Base-by-base conservation (phyloP, 2,113 vertebrate species). In the Chascanopsetta lugubris region DNA sequence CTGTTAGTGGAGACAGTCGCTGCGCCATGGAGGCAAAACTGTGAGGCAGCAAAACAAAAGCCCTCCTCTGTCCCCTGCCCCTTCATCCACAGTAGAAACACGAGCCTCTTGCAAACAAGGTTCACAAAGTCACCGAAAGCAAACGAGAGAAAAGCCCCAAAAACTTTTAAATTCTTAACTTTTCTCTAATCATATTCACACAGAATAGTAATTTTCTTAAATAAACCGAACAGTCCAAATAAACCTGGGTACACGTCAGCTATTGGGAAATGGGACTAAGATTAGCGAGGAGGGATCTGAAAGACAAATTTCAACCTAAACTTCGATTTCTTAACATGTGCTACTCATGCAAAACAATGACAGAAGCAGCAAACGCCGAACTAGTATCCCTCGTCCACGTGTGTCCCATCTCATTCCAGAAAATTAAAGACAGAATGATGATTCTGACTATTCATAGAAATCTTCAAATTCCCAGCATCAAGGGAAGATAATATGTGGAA, bases 1-100 rank as follows among this genome's bases (percentile, higher is more conserved):
- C 48, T 22, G 34, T 26, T 13, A 32, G 30, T 46, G 11, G 53
- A 47, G 21, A 9, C 22, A 61, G 13, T 17, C 15, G 40, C n/a
- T n/a, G 7, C 2, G 24, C 36, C 9, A 7, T 2, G 3, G 1
- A 15, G 36, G 27, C 8, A 1, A 1, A 21, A 53, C 1, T 12
- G 13, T 29, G 18, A 11, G 5, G 25, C 43, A 21, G 18, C 5
- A 34, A 34, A 34, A 12, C 2, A 10, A 10, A 34, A 34, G 42
- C 38, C 51, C 48, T 71, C 38, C 53, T 50, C 38, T 22, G 15
- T 69, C 62, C 54, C 38, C 68, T 68, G 61, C 65, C 80, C 68
- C 83, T 85, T 85, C 83, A 88, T 88, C 90, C 87, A 89, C 86
- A 84, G 71, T 26, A 42, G 17, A 48, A 84, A 80, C 72, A 69